Evolutionary conservation across 2,888 invertebrate species (phyloP), one percentile per base, ranked within the genome.

Genomic region (Ormia ochracea): DNA sequence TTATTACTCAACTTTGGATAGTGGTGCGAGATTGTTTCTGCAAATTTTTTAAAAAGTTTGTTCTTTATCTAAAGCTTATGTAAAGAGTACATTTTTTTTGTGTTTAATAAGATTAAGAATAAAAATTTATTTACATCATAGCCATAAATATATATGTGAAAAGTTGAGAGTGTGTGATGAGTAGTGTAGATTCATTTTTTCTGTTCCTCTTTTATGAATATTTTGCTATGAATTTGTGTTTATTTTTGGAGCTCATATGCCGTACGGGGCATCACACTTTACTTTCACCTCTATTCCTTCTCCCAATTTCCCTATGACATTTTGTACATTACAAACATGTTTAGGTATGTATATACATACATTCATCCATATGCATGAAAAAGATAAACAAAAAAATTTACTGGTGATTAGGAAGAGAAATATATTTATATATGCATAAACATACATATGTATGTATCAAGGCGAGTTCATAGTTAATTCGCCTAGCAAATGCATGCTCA

Each of bases 241-340:
- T 80, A 80, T 80, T 80, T 80, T 80, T 80, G 80, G 80, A 80
- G 80, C 80, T 80, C 80, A 54, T 65, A 69, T 36, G 58, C 68
- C 78, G 74, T 66, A 52, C 72, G 70, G 80, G 80, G 56, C 61
- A 61, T 79, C 63, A 72, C 26, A 23, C 4, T 56, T 66, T 63
- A 54, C 19, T 74, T 74, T 79, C 33, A 26, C 70, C 68, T 56
- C 9, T 38, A 36, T 14, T 63, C 70, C 10, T 58, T 59, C 31
- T 68, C 19, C 12, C 5, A 56, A 9, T 58, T 26, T 14, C 12
- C 10, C 3, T 23, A 12, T 38, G 14, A 31, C 31, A 33, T 26
- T 61, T 63, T 50, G 23, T 43, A 66, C 58, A 41, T 59, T 19
- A 61, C 69, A 69, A 41, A 56, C 38, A 45, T n/a, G n/a, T n/a